Evolutionary conservation across 2,888 invertebrate genomes (phyloP), one percentile per base, ranked within the genome.

Genomic region (Isoperla grammatica): DNA sequence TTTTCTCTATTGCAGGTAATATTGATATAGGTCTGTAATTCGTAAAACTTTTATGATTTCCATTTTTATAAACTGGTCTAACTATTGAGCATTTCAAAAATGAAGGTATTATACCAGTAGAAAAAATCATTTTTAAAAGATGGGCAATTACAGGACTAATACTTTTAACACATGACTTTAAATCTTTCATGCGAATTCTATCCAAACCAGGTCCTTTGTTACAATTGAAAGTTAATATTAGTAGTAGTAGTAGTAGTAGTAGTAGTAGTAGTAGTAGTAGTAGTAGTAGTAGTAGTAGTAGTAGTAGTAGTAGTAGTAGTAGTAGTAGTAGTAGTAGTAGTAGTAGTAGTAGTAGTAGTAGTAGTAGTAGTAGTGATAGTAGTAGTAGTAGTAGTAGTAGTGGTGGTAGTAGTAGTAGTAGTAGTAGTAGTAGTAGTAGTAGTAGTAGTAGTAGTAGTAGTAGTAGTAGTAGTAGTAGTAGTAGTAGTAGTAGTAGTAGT

Each of bases 291-390:
- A 49, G 50, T 49, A 49, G 50, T 49, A 49, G 50, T 49, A 49
- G 50, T 49, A 49, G 50, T 49, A 49, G 50, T 49, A 49, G 50
- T 49, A 49, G 50, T 49, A 49, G 50, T 49, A 49, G 50, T 49
- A 49, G 50, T 49, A 49, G 50, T 49, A 49, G 50, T 49, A 49
- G 50, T 49, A 49, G 50, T 49, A 49, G 50, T 49, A 49, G 50
- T 49, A 49, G 50, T 49, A 49, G 50, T 49, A 49, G 50, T 49
- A 49, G 50, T 49, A 49, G 50, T 49, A 49, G 50, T 49, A 49
- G 50, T 49, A 49, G 50, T 49, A 49, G 50, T 49, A 49, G 50
- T 49, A 49, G 50, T 49, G 23, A 23, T 49, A 49, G 50, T 49
- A 49, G 50, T 49, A 49, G 50, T 49, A 49, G 50, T 49, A 49